Evolutionary conservation across 2,113 vertebrate species (phyloP).

Genomic region (Megaleporinus macrocephalus): DNA sequence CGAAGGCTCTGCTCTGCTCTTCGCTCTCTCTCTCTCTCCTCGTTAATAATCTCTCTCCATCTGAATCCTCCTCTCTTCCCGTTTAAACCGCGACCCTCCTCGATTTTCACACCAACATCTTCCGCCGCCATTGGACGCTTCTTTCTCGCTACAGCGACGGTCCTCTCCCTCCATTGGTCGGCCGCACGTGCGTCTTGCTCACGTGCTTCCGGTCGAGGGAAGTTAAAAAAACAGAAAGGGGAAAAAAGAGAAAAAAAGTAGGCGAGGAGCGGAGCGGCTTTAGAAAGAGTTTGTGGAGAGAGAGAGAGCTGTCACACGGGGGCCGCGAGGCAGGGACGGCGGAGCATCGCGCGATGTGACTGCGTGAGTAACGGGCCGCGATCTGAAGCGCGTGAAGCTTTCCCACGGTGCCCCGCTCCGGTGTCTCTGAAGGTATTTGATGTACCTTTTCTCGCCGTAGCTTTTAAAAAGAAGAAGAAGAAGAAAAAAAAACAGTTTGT

Average conservation of each 20-base stretch:
- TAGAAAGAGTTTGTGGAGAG: constrained; percentile 87
- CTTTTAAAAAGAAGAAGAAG: constrained; percentile 36
- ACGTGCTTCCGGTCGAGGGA: constrained; percentile 89
- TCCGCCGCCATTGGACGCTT: constrained; percentile 78
- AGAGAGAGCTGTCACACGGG: constrained; percentile 86
- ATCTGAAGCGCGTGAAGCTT: constrained; percentile 64
- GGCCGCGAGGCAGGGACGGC: constrained; percentile 69
- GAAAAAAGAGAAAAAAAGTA: constrained; percentile 66
- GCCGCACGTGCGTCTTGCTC: constrained; percentile 83
- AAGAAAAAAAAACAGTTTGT: constrained; percentile 30
- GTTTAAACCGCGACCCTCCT: constrained; percentile 58
- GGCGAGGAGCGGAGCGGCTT: constrained; percentile 80
- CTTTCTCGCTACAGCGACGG: constrained; percentile 73
- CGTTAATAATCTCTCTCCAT: background rate
- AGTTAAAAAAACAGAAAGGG: constrained; percentile 51
- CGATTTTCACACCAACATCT: constrained; percentile 69
- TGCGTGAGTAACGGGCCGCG: constrained; percentile 72
- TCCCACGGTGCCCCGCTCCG: constrained; percentile 57
- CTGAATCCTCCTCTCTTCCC: background rate
- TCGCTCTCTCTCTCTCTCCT: background rate
- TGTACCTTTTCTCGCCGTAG: constrained; percentile 45
- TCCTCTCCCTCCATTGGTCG: constrained; percentile 77
- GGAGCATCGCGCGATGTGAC: constrained; percentile 73
- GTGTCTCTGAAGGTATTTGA: constrained; percentile 41
- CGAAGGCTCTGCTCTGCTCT: background rate